Evolutionary conservation across 92 coral and sea anemone species (phyloP), one percentile per base, ranked within the genome.

Genomic region (Zoanthus sansibaricus): DNA sequence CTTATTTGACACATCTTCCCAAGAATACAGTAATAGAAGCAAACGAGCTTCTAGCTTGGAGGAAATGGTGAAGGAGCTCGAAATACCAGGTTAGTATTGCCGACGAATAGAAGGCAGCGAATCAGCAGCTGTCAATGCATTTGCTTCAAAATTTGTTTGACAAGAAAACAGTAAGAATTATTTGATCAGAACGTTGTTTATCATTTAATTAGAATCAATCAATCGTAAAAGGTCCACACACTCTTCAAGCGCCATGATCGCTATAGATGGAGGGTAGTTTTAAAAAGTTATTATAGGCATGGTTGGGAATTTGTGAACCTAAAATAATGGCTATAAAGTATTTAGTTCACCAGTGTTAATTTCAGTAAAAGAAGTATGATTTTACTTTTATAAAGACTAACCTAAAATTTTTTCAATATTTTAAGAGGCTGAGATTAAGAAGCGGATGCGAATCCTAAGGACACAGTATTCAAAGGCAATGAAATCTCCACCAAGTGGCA

Each of bases 51-150:
- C 83, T 56, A 78, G 71, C 71, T 58, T 78, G 54, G 83, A 78
- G 71, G 71, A 78, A 78, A 78, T 78, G 83, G 82, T 77, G 82
- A 77, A 55, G 79, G 79, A 75, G 79, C 79, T 75, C 79, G 79
- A 75, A 75, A 75, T 75, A 49, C 79, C 79, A 47, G 78, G 78
- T 74, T 74, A 74, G 78, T 74, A 74, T 74, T 74, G 78, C 61
- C 78, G 59, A 74, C 58, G 59, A 74, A 74, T 45, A 74, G 56
- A 74, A 74, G 78, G 78, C 78, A 74, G 78, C 78, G 78, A 74
- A 74, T 74, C 78, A 74, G 78, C 78, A 47, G 58, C 56, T 74
- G 78, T 74, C 78, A 74, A 47, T 74, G 78, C 78, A 74, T 45
- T 74, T 74, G 78, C 42, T 71, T 71, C 76, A 71, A 71, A 54